Conservation (phyloP, 1,140 invertebrate species). For the Scaptomyza pallida region DNA sequence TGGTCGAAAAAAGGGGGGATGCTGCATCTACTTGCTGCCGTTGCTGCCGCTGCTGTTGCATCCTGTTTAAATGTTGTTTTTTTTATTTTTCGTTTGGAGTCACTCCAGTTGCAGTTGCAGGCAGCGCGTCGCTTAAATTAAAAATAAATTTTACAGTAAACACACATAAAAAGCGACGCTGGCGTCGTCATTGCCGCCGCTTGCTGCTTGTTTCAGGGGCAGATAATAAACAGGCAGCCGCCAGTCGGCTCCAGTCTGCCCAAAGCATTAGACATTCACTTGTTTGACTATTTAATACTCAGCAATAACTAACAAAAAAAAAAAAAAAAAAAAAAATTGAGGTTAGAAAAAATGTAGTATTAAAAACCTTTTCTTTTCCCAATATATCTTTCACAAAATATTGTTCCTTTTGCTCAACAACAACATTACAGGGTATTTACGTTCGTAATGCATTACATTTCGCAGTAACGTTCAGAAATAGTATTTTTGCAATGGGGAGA, state of each 20-base stretch:
- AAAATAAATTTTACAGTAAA: constrained; percentile 82
- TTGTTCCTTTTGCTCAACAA: too few species aligned
- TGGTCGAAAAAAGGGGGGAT: constrained; percentile 21
- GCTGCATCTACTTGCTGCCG: constrained; percentile 7
- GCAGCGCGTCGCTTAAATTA: constrained; percentile 71
- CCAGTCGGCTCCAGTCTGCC: background rate
- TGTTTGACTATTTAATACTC: background rate
- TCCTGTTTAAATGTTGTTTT: constrained; percentile 74
- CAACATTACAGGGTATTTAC: constrained; percentile 11
- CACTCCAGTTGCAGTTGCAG: constrained; percentile 31
- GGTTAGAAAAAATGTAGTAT: too few species aligned
- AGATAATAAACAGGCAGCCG: constrained; percentile 35
- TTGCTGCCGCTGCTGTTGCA: constrained; percentile 51
- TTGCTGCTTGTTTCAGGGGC: constrained; percentile 27
- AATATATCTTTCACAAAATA: too few species aligned
- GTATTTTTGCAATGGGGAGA: constrained; percentile 1
- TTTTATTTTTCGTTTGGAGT: constrained; percentile 9
- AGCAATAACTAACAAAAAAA: background rate
- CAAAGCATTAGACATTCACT: background rate
- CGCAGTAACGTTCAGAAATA: constrained; percentile 34
- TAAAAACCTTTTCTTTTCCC: too few species aligned
- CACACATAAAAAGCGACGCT: constrained; percentile 75
- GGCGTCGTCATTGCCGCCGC: background rate
- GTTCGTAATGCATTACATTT: constrained; percentile 2
- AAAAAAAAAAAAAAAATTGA: too few species aligned